phyloP scores from a whole-genome alignment of 2,797 vertebrate genomes.

The Sternotherus odoratus region DNA sequence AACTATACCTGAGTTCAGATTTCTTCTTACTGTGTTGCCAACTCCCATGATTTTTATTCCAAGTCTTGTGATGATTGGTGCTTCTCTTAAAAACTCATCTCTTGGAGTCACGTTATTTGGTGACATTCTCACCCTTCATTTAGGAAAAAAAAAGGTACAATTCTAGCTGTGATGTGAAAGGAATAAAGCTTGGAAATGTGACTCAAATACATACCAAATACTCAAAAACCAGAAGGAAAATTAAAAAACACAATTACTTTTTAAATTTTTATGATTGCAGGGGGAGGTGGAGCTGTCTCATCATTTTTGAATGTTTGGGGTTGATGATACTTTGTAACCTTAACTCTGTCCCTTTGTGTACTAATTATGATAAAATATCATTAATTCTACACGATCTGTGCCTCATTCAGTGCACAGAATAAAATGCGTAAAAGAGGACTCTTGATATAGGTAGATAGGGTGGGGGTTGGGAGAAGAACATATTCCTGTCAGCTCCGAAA shows the following conservation, averaged over 20 bases:
- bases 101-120: neutral
- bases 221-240: neutral
- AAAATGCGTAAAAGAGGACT: slow-evolving; percentile 30
- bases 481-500: slow-evolving; percentile 2
- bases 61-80: neutral
- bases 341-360: neutral
- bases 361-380: neutral
- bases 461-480: neutral
- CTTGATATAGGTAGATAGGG: neutral
- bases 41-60: neutral
- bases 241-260: neutral
- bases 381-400: neutral
- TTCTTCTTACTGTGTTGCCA: neutral
- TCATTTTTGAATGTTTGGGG: fast-evolving
- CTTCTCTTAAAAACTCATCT: neutral
- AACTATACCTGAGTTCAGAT: slow-evolving; percentile 16
- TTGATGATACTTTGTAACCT: neutral
- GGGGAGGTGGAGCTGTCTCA: neutral
- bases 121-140: neutral
- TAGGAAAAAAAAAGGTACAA: neutral
- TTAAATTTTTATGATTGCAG: neutral
- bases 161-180: neutral
- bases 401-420: slow-evolving; percentile 24
- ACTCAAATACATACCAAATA: neutral
- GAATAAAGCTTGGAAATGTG: neutral